These are phyloP conservation scores for Scaptomyza parva DNA, from an alignment of 2,888 invertebrate genomes.

Conservation along the genomic window DNA sequence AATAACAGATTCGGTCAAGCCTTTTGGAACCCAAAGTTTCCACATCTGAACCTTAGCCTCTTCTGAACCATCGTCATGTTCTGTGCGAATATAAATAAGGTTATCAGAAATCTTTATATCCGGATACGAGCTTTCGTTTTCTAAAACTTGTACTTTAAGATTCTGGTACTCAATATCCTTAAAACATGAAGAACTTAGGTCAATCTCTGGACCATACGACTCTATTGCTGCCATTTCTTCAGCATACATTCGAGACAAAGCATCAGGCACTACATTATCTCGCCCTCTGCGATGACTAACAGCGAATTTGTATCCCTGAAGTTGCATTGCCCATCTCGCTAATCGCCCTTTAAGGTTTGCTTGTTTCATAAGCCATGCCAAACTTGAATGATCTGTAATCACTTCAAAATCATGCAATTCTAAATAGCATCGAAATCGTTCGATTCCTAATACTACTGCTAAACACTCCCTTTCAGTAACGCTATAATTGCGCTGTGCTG, in stretches of 20 bases:
- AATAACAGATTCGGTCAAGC: background rate
- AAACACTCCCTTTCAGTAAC: no score
- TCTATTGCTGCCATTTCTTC: no score
- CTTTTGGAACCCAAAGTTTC: conserved; percentile 1
- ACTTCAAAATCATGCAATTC: no score
- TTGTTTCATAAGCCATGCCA: background rate
- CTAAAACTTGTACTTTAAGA: background rate
- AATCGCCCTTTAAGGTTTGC: background rate
- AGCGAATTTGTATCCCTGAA: background rate
- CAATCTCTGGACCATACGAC: background rate
- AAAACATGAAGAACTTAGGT: no score
- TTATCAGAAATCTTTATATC: background rate
- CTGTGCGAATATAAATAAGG: background rate
- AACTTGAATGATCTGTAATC: no score
- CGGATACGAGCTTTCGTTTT: background rate
- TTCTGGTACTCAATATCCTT: no score
- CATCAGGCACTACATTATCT: background rate
- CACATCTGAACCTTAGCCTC: background rate
- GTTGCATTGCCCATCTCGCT: background rate
- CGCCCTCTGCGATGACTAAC: background rate
- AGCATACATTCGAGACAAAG: background rate
- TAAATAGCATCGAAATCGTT: no score
- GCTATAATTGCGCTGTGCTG: no score
- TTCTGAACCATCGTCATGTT: background rate
- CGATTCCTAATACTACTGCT: no score